These are phyloP conservation scores for Microctenopoma lineatum DNA, from an alignment of 2,797 vertebrate species.

Conservation along the genomic window DNA sequence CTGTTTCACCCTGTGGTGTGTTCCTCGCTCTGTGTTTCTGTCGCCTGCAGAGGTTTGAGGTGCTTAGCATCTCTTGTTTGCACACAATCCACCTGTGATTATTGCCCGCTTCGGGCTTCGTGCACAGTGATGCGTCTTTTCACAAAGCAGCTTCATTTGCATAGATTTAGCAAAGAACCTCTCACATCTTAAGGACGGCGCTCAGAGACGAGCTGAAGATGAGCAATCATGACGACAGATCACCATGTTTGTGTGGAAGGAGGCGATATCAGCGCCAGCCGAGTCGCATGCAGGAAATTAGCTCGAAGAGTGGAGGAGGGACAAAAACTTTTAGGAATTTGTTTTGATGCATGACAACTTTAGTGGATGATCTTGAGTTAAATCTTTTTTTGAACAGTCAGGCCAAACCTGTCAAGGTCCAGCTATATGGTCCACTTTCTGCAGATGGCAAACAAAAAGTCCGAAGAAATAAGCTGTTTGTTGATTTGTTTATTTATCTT, in stretches of 20 bases:
- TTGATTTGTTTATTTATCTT: constrained; percentile 83
- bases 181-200: constrained; percentile 53
- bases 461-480: constrained; percentile 71
- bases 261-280: constrained; percentile 40
- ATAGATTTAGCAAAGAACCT: constrained; percentile 72
- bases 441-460: constrained; percentile 80
- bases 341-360: constrained; percentile 48
- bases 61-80: constrained; percentile 84
- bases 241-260: constrained; percentile 61
- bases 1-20: constrained; percentile 25
- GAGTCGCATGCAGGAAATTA: constrained; percentile 42
- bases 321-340: constrained; percentile 49
- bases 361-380: constrained; percentile 1
- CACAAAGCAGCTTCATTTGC: constrained; percentile 76
- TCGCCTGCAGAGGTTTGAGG: constrained; percentile 66
- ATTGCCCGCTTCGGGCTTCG: constrained; percentile 65
- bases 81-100: constrained; percentile 83
- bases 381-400: constrained; percentile 30
- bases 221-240: constrained; percentile 70
- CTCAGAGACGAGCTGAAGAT: constrained; percentile 61
- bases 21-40: constrained; percentile 48
- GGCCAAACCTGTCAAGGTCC: constrained; percentile 48
- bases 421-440: constrained; percentile 66
- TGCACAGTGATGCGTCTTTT: constrained; percentile 60
- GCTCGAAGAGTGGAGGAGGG: constrained; percentile 42